Evolutionary conservation across 2,888 invertebrate species (phyloP).

Genomic region (Tolmerus cingulatus): DNA sequence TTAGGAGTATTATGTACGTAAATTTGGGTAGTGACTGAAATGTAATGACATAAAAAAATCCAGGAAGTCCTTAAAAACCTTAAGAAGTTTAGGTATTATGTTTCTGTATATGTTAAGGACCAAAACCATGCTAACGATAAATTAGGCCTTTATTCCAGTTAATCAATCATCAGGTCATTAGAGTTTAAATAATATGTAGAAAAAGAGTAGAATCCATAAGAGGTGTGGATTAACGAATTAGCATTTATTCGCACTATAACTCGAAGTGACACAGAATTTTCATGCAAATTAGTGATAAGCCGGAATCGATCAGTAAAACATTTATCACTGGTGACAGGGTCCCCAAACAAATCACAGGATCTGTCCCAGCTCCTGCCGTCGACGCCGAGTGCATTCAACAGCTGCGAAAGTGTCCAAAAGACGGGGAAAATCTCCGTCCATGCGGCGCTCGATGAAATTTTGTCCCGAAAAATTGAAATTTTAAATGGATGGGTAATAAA

Average conservation of each 20-base stretch:
- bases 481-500: slow-evolving; percentile 30
- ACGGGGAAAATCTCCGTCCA: background rate
- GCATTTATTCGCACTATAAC: background rate
- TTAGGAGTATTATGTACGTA: too few relatives aligned
- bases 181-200: background rate
- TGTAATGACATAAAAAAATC: too few relatives aligned
- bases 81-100: too few relatives aligned
- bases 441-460: background rate
- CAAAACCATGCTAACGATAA: too few relatives aligned
- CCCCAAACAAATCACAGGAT: background rate
- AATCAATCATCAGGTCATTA: background rate
- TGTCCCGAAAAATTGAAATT: background rate
- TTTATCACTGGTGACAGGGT: background rate
- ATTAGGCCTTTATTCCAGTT: background rate
- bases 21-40: too few relatives aligned
- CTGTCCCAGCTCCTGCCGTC: background rate
- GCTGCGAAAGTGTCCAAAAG: background rate
- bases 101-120: too few relatives aligned
- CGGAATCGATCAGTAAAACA: background rate
- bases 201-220: background rate
- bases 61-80: too few relatives aligned
- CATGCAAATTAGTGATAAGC: background rate
- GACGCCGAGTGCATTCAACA: background rate
- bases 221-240: background rate
- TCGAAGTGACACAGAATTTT: background rate